Evolutionary conservation across 2,113 vertebrate genomes (phyloP), one percentile per base, ranked within the genome.

Genomic region (Crotalus viridis): DNA sequence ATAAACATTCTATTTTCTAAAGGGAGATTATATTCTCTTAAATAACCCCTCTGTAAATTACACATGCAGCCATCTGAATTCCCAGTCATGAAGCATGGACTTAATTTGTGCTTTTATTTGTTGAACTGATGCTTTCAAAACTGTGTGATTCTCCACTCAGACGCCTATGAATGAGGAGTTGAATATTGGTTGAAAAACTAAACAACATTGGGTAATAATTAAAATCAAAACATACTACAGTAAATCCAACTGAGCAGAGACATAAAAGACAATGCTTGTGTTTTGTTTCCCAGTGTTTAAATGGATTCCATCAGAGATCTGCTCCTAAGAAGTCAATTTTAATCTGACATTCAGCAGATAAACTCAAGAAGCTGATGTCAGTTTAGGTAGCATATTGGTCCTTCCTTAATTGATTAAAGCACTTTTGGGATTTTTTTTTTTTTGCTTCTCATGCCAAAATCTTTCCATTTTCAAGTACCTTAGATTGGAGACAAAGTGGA

Each of bases 11-110:
- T 51, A 74, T 19, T 92, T 89, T 95, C 24, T 15, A 85, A 87
- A 95, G 85, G 6, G 19, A 87, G 51, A 93, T 89, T 90, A 54
- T 48, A 22, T 46, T 91, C 17, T 92, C 89, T 89, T 88, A 39
- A 39, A 81, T 93, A 93, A 64, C n/a, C 15, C 43, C 85, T 10
- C 0, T 48, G 26, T 0, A 43, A 93, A 55, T 89, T n/a, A 6
- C 10, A 9, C 33, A 24, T 21, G 21, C 6, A 57, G 54, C 0
- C 57, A 51, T 74, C 56, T 74, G 52, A 92, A 17, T 0, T 0
- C 0, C 61, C 39, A 4, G 0, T 4, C 8, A 89, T 21, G 64
- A 91, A 54, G 7, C 87, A 5, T 64, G 19, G 48, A 1, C 26
- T 22, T 54, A 87, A 0, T 51, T 39, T 5, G 7, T 0, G 0